A percentile compares a stretch with the other conserved stretches of the same genome.
These are phyloP conservation scores for Merodon equestris DNA, from an alignment of 2,888 invertebrate genomes.

Conservation along the genomic window DNA sequence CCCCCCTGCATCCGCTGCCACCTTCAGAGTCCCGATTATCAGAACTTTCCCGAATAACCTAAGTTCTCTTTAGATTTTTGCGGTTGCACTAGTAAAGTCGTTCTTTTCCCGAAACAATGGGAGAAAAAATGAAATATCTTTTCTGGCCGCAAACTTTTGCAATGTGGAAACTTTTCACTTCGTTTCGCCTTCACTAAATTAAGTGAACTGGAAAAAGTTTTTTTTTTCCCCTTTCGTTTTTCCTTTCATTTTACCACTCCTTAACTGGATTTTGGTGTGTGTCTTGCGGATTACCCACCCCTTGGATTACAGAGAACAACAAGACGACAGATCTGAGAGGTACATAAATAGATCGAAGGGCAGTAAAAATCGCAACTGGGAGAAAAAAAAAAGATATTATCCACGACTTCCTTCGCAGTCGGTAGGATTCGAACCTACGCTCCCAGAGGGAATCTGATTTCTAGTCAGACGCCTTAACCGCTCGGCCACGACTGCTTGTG, in stretches of 20 bases:
- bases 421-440: conserved; percentile 73
- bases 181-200: conserved; percentile 26
- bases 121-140: conserved; percentile 25
- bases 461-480: conserved; percentile 69
- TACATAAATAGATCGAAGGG: no score
- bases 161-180: conserved; percentile 64
- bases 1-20: background rate
- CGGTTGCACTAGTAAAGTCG: conserved; percentile 41
- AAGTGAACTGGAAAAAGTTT: conserved; percentile 57
- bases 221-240: no score
- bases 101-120: no score
- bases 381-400: conserved; percentile 1
- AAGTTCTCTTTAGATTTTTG: conserved; percentile 34
- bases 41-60: conserved; percentile 24
- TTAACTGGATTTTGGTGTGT: conserved; percentile 25
- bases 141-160: conserved; percentile 59
- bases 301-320: no score
- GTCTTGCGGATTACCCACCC: conserved; percentile 11
- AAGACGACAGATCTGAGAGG: no score
- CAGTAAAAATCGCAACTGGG: background rate
- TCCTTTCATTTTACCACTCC: conserved; percentile 15
- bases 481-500: conserved; percentile 67
- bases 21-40: background rate
- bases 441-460: conserved; percentile 70
- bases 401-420: conserved; percentile 62